These are phyloP conservation scores for Noctua fimbriata DNA, from an alignment of 2,888 invertebrate genomes.

Conservation along the genomic window DNA sequence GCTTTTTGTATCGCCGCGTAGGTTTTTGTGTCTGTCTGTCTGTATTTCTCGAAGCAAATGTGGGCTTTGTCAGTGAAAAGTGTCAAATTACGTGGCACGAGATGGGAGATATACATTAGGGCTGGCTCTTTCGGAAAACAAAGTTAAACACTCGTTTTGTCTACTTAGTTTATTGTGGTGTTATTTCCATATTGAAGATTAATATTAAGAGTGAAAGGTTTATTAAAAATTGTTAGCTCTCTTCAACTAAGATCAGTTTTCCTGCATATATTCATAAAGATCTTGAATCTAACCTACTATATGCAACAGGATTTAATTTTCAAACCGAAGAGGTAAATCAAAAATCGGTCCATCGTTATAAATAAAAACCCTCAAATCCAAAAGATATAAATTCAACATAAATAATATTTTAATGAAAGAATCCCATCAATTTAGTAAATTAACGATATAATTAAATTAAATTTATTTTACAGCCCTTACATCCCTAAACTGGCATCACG, in stretches of 20 bases:
- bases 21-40: constrained; percentile 85
- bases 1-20: constrained; percentile 83
- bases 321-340: constrained; percentile 1
- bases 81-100: constrained; percentile 90
- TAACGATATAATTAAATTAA: constrained; percentile 73
- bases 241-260: no score
- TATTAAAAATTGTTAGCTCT: not conserved
- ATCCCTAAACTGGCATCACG: constrained; percentile 71
- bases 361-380: constrained; percentile 11
- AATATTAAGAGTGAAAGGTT: not conserved
- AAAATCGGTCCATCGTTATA: not conserved
- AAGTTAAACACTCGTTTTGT: not conserved
- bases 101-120: constrained; percentile 85
- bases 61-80: constrained; percentile 89
- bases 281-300: no score
- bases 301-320: not conserved
- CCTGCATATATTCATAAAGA: no score
- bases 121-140: constrained; percentile 69
- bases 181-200: not conserved
- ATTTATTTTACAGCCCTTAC: constrained; percentile 81
- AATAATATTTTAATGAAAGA: constrained; percentile 41
- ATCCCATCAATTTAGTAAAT: constrained; percentile 65
- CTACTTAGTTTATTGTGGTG: not conserved
- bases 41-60: constrained; percentile 84
- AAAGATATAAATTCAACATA: constrained; percentile 40